Base-by-base conservation (phyloP, 2,113 vertebrate genomes). In the Notothenia coriiceps region DNA sequence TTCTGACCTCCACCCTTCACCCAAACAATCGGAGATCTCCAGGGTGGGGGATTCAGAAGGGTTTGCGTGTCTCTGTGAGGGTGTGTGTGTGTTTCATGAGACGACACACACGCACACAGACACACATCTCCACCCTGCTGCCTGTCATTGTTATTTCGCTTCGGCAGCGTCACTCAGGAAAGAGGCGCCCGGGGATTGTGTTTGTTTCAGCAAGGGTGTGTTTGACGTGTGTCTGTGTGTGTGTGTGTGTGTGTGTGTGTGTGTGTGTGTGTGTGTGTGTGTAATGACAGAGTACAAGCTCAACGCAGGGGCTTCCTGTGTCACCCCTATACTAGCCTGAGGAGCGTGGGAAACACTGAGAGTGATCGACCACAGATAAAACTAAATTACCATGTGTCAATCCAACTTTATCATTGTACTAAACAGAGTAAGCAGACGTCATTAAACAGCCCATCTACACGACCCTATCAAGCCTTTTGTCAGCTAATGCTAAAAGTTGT, bases 111-210 rank as follows among this genome's bases (percentile, higher is more conserved):
- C 64, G 78, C 77, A 79, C 66, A 83, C 2, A 80, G 3, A 88
- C 84, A 77, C 70, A 62, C 72, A 89, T 71, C 67, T 83, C 91
- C 90, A 78, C 89, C 86, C 91, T 60, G 81, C 85, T 89, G 92
- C 87, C 87, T 87, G 91, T 94, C 92, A 94, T 94, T 94, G 93
- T 94, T 93, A 89, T 90, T 92, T 83, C 8, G 76, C 84, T 88
- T 89, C 70, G 15, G 86, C 74, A 83, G 74, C 88, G 88, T 92
- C 88, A 90, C 66, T 90, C 93, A 92, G 93, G 92, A 93, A 94
- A 91, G 92, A 93, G 91, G 91, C 68, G 74, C 90, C 85, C 65
- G 91, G 88, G 88, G 87, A 92, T 89, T 93, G 86, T 93, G 90
- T 94, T 94, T 94, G 91, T 93, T 91, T 93, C 90, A 89, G 83